Conservation (phyloP, 2,888 invertebrate species). For the Lamellibrachia columna region DNA sequence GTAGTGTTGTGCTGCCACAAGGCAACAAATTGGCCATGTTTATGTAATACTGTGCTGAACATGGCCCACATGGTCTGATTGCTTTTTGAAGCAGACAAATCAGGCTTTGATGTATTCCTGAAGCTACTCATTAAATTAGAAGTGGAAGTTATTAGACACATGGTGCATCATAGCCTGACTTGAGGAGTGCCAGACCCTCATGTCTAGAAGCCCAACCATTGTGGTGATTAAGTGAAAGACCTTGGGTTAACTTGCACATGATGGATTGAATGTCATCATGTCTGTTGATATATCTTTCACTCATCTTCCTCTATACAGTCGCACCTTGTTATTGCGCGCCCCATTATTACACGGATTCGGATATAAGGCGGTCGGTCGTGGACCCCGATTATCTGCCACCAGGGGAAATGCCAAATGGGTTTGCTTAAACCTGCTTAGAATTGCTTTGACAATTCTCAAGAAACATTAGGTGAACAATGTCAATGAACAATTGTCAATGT, state of each 20-base stretch:
- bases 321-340: background rate
- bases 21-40: background rate
- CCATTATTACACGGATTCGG: too few species aligned
- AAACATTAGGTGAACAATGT: too few species aligned
- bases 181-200: background rate
- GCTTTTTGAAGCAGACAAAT: background rate
- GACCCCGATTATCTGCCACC: too few species aligned
- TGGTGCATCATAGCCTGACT: background rate
- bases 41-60: background rate
- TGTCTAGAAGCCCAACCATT: background rate
- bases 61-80: background rate
- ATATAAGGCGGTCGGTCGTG: too few species aligned
- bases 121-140: slow-evolving; percentile 11
- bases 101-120: background rate
- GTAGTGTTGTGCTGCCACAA: background rate
- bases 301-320: background rate
- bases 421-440: too few species aligned
- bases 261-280: background rate
- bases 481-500: too few species aligned
- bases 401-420: too few species aligned
- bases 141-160: background rate
- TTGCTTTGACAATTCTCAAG: too few species aligned
- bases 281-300: background rate
- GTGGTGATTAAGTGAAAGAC: background rate
- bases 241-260: background rate